A percentile compares a stretch with the other conserved stretches of the same genome.
Evolutionary conservation across 2,797 vertebrate species (phyloP).

Genomic region (Pseudochirops cupreus): DNA sequence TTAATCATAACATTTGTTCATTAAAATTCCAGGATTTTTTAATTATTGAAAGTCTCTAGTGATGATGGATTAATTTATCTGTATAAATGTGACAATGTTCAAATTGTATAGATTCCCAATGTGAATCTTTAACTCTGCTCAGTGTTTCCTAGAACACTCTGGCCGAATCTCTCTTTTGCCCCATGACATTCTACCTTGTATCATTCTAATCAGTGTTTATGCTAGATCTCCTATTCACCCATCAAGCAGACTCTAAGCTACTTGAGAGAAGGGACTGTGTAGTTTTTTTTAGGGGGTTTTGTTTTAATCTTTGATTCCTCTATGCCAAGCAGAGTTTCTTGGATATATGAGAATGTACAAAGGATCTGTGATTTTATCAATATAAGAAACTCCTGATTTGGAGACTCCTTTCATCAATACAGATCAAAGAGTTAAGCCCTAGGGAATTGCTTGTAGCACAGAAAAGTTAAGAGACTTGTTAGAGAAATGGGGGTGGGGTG

Average conservation of each 20-base stretch:
- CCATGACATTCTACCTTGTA: neutral
- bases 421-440: neutral
- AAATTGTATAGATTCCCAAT: rapidly evolving
- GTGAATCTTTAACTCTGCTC: neutral
- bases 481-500: neutral
- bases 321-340: neutral
- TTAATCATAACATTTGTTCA: neutral
- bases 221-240: neutral
- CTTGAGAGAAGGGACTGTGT: neutral
- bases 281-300: neutral
- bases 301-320: neutral
- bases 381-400: neutral
- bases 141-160: neutral
- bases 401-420: neutral
- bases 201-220: neutral
- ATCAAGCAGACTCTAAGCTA: neutral
- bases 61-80: constrained; percentile 30
- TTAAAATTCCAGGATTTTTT: neutral
- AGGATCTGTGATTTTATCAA: neutral
- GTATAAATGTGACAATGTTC: constrained; percentile 8
- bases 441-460: neutral
- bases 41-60: constrained; percentile 7
- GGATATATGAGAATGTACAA: neutral
- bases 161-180: neutral
- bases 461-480: rapidly evolving